Base-by-base conservation (phyloP, 2,797 vertebrate genomes). In the Hemitrygon akajei region DNA sequence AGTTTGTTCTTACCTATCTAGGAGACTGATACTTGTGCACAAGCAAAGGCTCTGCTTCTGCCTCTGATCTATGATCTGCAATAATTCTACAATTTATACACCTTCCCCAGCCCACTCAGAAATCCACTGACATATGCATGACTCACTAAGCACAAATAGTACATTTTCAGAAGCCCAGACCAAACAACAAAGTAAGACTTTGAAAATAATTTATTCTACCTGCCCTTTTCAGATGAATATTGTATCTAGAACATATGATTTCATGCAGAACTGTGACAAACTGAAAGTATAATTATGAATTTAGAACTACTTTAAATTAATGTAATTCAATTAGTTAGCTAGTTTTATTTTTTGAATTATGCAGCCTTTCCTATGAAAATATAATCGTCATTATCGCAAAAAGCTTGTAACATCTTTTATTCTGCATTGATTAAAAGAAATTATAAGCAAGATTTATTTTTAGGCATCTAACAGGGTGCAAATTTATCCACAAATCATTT, bases 81-180 rank as follows among this genome's bases (percentile, higher is more conserved):
- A 66, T 71, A 91, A 71, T 73, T 34, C 34, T 73, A 37, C 89
- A 71, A 91, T 91, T 71, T 91, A 91, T 91, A 91, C 66, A 73
- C 60, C 34, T 63, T 47, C 66, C 91, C 66, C 34, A 91, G 11
- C 89, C 89, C 89, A 73, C 89, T 91, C 34, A 40, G 16, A 40
- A 37, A 82, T 34, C 47, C 66, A 56, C 40, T n/a, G 58, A n/a
- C 60, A 30, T n/a, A 30, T 86, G 56, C 58, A 86, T 37, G 66
- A 40, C 89, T 73, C 66, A 71, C 34, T 73, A 7, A 91, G 25
- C 89, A 91, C 34, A 69, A 34, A 40, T n/a, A 34, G 69, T 22
- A 40, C 16, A 40, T 91, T 91, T 91, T 71, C 87, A 71, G n/a
- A 71, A 71, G 5, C 66, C 34, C 66, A 73, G 89, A 37, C 66